A percentile compares a stretch with the other conserved stretches of the same genome.
These are phyloP conservation scores for Lissocephala sabroskyi DNA, from an alignment of 2,888 invertebrate genomes.

Conservation along the genomic window DNA sequence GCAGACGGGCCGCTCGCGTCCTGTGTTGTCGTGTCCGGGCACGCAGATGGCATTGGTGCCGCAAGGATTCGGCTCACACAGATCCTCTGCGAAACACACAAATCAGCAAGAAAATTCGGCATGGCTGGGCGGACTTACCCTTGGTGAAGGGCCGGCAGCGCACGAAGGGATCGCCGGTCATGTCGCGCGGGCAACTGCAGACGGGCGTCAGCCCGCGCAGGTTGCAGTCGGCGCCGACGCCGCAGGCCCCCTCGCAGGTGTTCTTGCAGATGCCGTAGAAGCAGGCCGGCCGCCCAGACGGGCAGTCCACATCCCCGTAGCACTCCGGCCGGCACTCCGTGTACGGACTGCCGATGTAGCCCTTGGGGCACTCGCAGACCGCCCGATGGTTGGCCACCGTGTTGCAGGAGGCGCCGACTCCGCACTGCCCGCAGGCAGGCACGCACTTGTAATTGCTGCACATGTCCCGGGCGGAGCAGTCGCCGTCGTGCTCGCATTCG, in stretches of 20 bases:
- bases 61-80: conserved; percentile 91
- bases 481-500: conserved; percentile 85
- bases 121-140: conserved; percentile 73
- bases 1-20: conserved; percentile 88
- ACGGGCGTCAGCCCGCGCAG: conserved; percentile 85
- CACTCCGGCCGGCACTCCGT: conserved; percentile 87
- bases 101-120: conserved; percentile 1
- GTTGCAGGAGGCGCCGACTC: conserved; percentile 84
- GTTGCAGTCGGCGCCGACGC: conserved; percentile 83
- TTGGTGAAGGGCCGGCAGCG: conserved; percentile 86
- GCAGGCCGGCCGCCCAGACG: conserved; percentile 83
- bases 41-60: conserved; percentile 79
- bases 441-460: conserved; percentile 83
- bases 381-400: conserved; percentile 83
- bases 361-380: conserved; percentile 86
- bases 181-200: conserved; percentile 88
- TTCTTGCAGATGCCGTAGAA: conserved; percentile 86
- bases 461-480: conserved; percentile 80
- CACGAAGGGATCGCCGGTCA: conserved; percentile 90
- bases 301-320: conserved; percentile 84
- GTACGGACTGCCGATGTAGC: conserved; percentile 85
- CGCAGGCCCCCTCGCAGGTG: conserved; percentile 88
- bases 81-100: conserved; percentile 79
- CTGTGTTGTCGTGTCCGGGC: conserved; percentile 87
- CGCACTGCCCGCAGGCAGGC: conserved; percentile 85